Percentiles rank a stretch among this genome's conserved stretches.
Evolutionary conservation across 2,888 invertebrate genomes (phyloP).

Genomic region (Ernsta delagoae): DNA sequence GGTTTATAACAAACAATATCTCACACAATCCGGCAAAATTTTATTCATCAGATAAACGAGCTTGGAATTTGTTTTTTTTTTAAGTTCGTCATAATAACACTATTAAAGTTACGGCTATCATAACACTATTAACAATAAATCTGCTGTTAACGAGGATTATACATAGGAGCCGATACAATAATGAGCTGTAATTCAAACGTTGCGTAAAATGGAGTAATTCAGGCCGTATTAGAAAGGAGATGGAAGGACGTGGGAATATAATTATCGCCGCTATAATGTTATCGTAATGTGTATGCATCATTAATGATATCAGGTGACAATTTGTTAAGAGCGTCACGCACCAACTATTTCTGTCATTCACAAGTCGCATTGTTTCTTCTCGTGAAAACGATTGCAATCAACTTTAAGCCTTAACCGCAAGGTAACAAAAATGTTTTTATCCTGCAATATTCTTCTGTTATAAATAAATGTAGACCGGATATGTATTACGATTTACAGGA

Average conservation of each 20-base stretch:
- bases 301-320: constrained; percentile 53
- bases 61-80: too few species aligned
- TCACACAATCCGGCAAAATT: too few species aligned
- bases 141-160: constrained; percentile 16
- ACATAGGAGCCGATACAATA: constrained; percentile 31
- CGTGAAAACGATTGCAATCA: background rate
- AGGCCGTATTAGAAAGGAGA: constrained; percentile 59
- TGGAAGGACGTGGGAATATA: constrained; percentile 58
- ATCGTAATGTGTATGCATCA: constrained; percentile 39
- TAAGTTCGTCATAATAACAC: too few species aligned
- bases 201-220: constrained; percentile 48
- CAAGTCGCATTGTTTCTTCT: constrained; percentile 38
- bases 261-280: constrained; percentile 41
- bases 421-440: constrained; percentile 1
- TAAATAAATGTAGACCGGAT: constrained; percentile 18
- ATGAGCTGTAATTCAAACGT: constrained; percentile 40
- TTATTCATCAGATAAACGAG: too few species aligned
- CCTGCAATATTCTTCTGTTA: background rate
- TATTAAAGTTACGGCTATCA: background rate
- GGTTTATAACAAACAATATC: too few species aligned
- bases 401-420: constrained; percentile 6
- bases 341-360: constrained; percentile 54
- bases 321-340: constrained; percentile 56
- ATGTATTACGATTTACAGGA: constrained; percentile 20
- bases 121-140: background rate